Evolutionary conservation across 2,113 vertebrate species (phyloP).

Genomic region (Podarcis muralis): DNA sequence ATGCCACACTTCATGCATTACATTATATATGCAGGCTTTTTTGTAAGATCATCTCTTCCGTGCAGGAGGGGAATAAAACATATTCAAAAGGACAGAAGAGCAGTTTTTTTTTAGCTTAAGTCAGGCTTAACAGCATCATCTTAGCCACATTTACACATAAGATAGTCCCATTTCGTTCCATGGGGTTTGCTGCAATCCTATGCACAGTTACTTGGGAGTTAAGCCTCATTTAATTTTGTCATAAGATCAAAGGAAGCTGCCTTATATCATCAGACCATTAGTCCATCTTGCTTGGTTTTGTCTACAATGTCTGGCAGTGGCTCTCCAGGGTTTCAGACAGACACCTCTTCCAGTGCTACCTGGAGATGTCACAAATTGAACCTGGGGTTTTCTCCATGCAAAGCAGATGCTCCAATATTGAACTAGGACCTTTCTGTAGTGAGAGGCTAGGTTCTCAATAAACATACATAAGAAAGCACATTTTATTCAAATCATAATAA

Average conservation of each 20-base stretch:
- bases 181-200: background rate
- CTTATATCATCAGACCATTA: too few species aligned
- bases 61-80: background rate
- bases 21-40: background rate
- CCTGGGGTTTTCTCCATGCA: too few species aligned
- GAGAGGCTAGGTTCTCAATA: background rate
- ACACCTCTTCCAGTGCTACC: too few species aligned
- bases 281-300: too few species aligned
- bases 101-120: background rate
- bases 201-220: background rate
- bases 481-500: background rate
- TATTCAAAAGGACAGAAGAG: background rate
- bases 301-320: too few species aligned
- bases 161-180: background rate
- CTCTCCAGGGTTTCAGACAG: too few species aligned
- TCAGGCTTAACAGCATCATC: background rate
- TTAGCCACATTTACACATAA: background rate
- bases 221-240: background rate
- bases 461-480: background rate
- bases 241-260: too few species aligned
- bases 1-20: background rate
- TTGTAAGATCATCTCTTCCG: background rate
- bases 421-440: too few species aligned
- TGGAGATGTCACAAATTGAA: too few species aligned
- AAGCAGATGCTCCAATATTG: too few species aligned